A percentile compares a stretch with the other conserved stretches of the same genome.
Evolutionary conservation across 1,140 invertebrate genomes (phyloP).

Genomic region (Drosophila rhopaloa): DNA sequence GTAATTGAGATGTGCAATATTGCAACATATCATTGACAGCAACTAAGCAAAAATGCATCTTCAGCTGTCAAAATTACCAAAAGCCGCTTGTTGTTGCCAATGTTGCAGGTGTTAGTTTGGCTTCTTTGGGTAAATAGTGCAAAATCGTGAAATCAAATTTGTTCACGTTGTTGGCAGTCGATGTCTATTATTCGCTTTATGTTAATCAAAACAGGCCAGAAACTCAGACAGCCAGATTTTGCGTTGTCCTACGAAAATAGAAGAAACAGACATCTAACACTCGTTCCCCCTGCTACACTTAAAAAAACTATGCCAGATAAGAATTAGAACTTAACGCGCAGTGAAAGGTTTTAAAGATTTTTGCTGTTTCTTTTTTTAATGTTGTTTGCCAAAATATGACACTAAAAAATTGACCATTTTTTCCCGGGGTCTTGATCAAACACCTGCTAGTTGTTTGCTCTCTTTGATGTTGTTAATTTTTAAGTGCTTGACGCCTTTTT

Average conservation of each 20-base stretch:
- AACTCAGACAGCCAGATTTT: slow-evolving; percentile 17
- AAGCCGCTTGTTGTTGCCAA: slow-evolving; percentile 32
- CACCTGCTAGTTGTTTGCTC: too few relatives aligned
- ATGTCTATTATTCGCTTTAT: slow-evolving; percentile 64
- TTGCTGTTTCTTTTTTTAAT: too few relatives aligned
- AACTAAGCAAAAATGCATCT: slow-evolving; percentile 39
- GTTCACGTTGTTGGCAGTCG: slow-evolving; percentile 55
- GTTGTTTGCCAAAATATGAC: too few relatives aligned
- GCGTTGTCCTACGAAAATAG: slow-evolving; percentile 40
- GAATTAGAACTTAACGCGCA: too few relatives aligned
- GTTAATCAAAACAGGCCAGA: slow-evolving; percentile 60
- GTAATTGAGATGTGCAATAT: slow-evolving; percentile 53
- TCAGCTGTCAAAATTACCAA: slow-evolving; percentile 43
- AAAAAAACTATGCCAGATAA: neutral
- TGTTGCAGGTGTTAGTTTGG: slow-evolving; percentile 54
- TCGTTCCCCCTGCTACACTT: slow-evolving; percentile 4
- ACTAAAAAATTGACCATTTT: too few relatives aligned
- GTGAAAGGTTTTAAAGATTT: too few relatives aligned
- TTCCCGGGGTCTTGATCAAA: too few relatives aligned
- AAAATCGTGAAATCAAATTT: slow-evolving; percentile 66
- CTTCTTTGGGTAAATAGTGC: slow-evolving; percentile 55
- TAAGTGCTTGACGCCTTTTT: too few relatives aligned
- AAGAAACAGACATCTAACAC: slow-evolving; percentile 21
- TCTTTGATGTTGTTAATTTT: too few relatives aligned
- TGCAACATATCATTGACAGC: slow-evolving; percentile 53